Percentiles rank a stretch among this genome's conserved stretches.
phyloP scores from a whole-genome alignment of 2,888 invertebrate species.

The Priocnemis perturbator region DNA sequence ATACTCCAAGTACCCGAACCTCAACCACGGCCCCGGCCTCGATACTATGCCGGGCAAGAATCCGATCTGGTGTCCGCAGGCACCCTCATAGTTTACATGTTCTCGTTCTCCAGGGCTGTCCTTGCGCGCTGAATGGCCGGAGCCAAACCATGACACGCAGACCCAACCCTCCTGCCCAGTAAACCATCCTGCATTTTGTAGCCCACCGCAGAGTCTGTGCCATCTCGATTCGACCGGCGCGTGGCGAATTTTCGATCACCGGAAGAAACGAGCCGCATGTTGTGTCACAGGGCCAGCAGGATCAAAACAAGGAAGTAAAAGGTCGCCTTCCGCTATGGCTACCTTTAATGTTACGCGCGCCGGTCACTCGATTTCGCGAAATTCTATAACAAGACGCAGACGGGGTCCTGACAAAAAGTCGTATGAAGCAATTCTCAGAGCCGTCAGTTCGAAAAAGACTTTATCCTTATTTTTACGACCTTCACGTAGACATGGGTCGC shows the following conservation, averaged over 20 bases:
- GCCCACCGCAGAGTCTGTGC: neutral
- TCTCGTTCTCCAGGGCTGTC: conserved; percentile 42
- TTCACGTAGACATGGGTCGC: too few relatives aligned
- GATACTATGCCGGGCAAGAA: conserved; percentile 58
- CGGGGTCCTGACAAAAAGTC: too few relatives aligned
- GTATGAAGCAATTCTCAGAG: too few relatives aligned
- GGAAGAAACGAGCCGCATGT: too few relatives aligned
- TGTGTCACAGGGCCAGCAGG: too few relatives aligned
- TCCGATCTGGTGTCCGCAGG: conserved; percentile 57
- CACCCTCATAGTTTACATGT: conserved; percentile 61
- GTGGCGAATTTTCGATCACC: neutral
- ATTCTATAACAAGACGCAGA: too few relatives aligned
- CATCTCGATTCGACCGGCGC: neutral
- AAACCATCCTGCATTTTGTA: neutral
- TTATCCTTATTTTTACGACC: too few relatives aligned
- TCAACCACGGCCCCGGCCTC: conserved; percentile 34
- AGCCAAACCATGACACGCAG: conserved; percentile 23
- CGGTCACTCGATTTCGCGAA: too few relatives aligned
- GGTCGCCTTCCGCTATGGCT: too few relatives aligned
- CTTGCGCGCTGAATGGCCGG: conserved; percentile 24
- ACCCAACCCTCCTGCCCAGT: neutral
- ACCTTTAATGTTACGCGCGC: too few relatives aligned
- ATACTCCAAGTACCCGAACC: conserved; percentile 46
- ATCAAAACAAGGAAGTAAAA: too few relatives aligned
- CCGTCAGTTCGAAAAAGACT: too few relatives aligned